Evolutionary conservation across 2,888 invertebrate genomes (phyloP).

Genomic region (Luperina testacea): DNA sequence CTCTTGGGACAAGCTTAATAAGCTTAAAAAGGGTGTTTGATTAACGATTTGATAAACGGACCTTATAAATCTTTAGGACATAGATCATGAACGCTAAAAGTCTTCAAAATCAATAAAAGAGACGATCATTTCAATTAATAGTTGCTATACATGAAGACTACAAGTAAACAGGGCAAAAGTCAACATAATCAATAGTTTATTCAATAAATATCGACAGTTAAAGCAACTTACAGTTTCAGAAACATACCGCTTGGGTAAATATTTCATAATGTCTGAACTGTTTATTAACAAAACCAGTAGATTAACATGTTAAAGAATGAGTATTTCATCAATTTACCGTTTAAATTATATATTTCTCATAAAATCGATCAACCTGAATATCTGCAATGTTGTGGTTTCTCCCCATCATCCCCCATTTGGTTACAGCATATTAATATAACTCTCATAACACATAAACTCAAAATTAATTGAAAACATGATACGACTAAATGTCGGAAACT

Average conservation of each 20-base stretch:
- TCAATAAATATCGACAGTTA: slow-evolving; percentile 14
- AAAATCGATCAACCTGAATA: not conserved
- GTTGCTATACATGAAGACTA: not conserved
- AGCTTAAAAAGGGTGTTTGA: slow-evolving; percentile 22
- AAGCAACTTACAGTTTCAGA: slow-evolving; percentile 10
- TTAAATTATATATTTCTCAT: not conserved
- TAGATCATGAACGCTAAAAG: not conserved
- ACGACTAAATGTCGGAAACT: slow-evolving; percentile 18
- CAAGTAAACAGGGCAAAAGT: slow-evolving; percentile 9
- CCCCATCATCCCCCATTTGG: not conserved
- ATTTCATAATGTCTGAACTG: not conserved
- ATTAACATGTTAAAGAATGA: not conserved
- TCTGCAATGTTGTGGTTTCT: slow-evolving; percentile 2
- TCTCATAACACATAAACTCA: slow-evolving; percentile 2
- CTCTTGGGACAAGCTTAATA: slow-evolving; percentile 16
- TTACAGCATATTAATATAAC: slow-evolving; percentile 16
- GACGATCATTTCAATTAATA: not conserved
- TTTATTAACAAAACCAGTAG: slow-evolving; percentile 20
- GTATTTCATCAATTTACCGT: slow-evolving; percentile 6
- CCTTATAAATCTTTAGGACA: not conserved
- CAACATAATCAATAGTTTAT: slow-evolving; percentile 15
- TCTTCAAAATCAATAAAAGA: slow-evolving; percentile 1
- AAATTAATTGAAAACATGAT: slow-evolving; percentile 34
- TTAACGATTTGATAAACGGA: not conserved
- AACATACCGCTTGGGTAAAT: not conserved